These are phyloP conservation scores for Xylophagus ater DNA, from an alignment of 2,888 invertebrate species.

Conservation along the genomic window DNA sequence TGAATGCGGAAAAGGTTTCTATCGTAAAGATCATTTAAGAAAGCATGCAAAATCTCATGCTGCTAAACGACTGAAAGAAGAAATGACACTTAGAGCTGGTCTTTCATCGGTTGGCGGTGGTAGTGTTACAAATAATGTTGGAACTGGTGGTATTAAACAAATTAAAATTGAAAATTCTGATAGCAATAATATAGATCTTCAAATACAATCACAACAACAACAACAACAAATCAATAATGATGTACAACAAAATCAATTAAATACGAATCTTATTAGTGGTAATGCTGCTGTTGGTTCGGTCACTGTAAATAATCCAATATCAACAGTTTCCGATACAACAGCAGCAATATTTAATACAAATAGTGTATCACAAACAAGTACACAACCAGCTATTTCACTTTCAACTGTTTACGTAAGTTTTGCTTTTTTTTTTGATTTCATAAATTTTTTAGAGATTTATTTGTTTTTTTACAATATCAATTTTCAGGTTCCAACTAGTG, in stretches of 20 bases:
- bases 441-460: slow-evolving; percentile 1
- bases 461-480: too few relatives aligned
- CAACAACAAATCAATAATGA: slow-evolving; percentile 13
- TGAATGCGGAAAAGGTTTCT: slow-evolving; percentile 47
- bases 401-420: slow-evolving; percentile 19
- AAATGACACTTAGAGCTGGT: slow-evolving; percentile 25
- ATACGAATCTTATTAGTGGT: slow-evolving; percentile 3
- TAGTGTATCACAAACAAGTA: slow-evolving; percentile 9
- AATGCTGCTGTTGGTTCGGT: too few relatives aligned
- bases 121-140: slow-evolving; percentile 2
- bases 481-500: slow-evolving; percentile 47
- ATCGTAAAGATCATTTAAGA: slow-evolving; percentile 67
- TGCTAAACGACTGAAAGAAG: slow-evolving; percentile 63
- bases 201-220: slow-evolving; percentile 9
- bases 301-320: background rate
- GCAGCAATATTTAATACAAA: slow-evolving; percentile 5
- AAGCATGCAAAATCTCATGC: slow-evolving; percentile 71
- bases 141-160: background rate
- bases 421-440: background rate
- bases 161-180: background rate
- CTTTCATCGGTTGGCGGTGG: background rate
- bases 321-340: too few relatives aligned
- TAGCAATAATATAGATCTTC: background rate
- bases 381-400: slow-evolving; percentile 18
- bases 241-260: slow-evolving; percentile 6